These are phyloP conservation scores for Gymnogyps californianus DNA, from an alignment of 2,113 vertebrate genomes.

Conservation along the genomic window DNA sequence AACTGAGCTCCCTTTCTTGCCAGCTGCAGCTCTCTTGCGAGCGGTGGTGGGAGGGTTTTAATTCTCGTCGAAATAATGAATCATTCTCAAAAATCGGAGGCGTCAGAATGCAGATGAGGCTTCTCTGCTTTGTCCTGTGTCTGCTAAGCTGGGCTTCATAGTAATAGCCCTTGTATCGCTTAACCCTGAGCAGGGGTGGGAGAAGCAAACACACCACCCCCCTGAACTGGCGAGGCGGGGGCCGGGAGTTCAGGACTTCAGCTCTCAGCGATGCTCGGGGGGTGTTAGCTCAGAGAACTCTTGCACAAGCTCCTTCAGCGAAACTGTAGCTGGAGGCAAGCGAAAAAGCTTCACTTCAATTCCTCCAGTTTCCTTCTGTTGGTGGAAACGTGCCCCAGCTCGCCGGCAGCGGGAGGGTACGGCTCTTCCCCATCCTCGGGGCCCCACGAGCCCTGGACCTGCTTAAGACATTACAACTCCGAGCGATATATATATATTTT, in stretches of 20 bases:
- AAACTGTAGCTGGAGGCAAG: neutral
- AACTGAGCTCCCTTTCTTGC: neutral
- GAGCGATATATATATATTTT: fast-evolving
- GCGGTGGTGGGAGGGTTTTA: neutral
- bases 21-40: constrained; percentile 21
- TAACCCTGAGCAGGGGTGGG: neutral
- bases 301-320: neutral
- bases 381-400: neutral
- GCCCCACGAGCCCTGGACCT: neutral
- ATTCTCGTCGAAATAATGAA: constrained; percentile 25
- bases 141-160: neutral
- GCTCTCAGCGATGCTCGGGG: neutral
- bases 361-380: neutral
- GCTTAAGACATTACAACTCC: neutral
- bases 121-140: constrained; percentile 45
- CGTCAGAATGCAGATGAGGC: constrained; percentile 44
- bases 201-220: neutral
- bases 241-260: neutral
- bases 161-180: neutral
- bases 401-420: fast-evolving
- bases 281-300: neutral
- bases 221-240: fast-evolving
- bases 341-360: neutral
- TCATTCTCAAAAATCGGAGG: constrained; percentile 38
- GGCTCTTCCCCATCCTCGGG: neutral